phyloP scores from a whole-genome alignment of 2,113 vertebrate genomes.

The Anhinga anhinga region DNA sequence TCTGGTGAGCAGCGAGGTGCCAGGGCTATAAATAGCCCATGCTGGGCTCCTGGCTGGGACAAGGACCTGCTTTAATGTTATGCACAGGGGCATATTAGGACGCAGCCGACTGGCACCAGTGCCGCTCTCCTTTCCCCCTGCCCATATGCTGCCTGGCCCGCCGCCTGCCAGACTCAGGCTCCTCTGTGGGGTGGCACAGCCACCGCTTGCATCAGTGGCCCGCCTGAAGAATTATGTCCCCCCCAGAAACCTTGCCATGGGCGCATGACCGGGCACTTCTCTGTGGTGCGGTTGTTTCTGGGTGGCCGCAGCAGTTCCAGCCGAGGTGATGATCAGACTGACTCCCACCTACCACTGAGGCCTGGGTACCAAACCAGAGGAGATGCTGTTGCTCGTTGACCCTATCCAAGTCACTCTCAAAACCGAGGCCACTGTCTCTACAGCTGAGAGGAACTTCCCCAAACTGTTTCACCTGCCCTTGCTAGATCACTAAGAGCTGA shows the following conservation, averaged over 20 bases:
- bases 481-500: neutral
- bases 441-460: neutral
- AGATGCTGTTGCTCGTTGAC: neutral
- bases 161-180: neutral
- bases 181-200: neutral
- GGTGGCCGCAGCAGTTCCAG: neutral
- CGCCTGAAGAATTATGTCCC: neutral
- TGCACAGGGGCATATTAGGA: neutral
- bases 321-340: rapidly evolving
- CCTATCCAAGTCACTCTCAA: neutral
- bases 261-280: rapidly evolving
- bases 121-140: neutral
- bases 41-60: neutral
- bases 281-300: neutral
- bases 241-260: too few species aligned
- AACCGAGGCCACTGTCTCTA: neutral
- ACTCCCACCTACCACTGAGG: neutral
- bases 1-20: neutral
- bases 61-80: constrained; percentile 3
- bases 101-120: rapidly evolving
- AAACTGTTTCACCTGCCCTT: neutral
- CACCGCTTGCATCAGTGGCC: rapidly evolving
- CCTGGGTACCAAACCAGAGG: neutral
- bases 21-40: constrained; percentile 27
- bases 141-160: rapidly evolving